These are phyloP conservation scores for Diploscapter pachys DNA, from an alignment of 1,140 invertebrate species.

Conservation along the genomic window DNA sequence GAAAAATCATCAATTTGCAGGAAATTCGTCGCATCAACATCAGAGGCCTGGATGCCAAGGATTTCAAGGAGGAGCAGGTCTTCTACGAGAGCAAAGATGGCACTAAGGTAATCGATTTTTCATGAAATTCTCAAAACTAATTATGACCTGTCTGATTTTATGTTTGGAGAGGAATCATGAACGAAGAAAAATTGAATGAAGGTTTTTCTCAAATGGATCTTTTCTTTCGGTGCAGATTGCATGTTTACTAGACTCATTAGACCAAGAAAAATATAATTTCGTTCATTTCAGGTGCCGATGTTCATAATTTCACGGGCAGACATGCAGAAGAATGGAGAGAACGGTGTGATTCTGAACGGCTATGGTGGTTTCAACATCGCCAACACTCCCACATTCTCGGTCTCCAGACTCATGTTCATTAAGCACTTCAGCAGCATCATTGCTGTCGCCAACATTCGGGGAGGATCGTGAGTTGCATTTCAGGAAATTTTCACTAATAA, in stretches of 20 bases:
- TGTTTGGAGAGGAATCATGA: conserved; percentile 2
- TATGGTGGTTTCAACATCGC: conserved; percentile 96
- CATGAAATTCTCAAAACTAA: no score
- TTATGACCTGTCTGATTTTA: no score
- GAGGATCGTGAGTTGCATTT: conserved; percentile 74
- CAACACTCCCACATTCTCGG: conserved; percentile 78
- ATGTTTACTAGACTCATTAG: background rate
- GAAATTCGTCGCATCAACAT: conserved; percentile 79
- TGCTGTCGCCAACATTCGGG: conserved; percentile 88
- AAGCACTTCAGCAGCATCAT: conserved; percentile 82
- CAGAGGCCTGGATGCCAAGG: conserved; percentile 74
- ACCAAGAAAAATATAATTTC: background rate
- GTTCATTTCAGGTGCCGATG: conserved; percentile 74
- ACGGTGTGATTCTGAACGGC: conserved; percentile 82
- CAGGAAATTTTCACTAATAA: no score
- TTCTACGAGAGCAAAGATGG: conserved; percentile 93
- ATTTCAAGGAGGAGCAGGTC: conserved; percentile 81
- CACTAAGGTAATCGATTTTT: conserved; percentile 67
- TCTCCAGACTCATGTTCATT: conserved; percentile 80
- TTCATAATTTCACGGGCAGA: conserved; percentile 85
- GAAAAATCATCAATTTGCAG: conserved; percentile 47
- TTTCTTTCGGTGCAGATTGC: no score
- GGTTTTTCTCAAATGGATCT: no score
- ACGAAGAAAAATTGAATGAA: background rate
- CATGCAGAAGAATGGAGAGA: conserved; percentile 68